Evolutionary conservation across 53 echinoderm and acorn worm genomes (phyloP), one percentile per base, ranked within the genome.

Genomic region (Pentamera pediparva): DNA sequence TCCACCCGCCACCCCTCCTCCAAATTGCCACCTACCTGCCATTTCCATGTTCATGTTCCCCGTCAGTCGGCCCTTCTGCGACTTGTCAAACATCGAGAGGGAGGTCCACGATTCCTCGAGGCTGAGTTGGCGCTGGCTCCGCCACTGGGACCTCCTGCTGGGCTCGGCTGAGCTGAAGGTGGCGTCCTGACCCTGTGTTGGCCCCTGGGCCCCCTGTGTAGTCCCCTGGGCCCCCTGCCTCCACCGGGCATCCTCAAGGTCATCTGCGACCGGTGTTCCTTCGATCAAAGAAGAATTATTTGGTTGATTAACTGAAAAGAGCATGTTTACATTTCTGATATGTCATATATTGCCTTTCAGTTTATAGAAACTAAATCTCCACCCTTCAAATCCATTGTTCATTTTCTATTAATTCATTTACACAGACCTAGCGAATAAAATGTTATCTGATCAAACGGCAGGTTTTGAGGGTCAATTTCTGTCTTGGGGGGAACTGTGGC

Each of bases 91-190:
- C 61, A 94, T 76, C 17, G 79, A 79, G 17, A 94, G 51, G 1
- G 94, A 94, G 5, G 87, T 85, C 94, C 94, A 94, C 8, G 94
- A 94, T 51, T 90, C 82, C 51, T 94, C 90, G 27, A 94, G 69
- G 59, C 90, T 90, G 6, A 85, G 74, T 30, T 87, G 90, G 35
- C 79, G 79, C 9, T 87, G 81, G 25, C 81, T 67, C 37, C 81
- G 61, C 76, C 79, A 79, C 61, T 85, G 59, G 34, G 81, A 70
- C 50, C 81, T 77, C 76, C 69, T 59, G 35, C 22, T 34, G 0
- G 31, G 39, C n/a, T n/a, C n/a, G n/a, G n/a, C n/a, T 24, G 25
- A 15, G 35, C 56, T 37, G 19, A 36, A 54, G n/a, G 43, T 39
- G 24, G 45, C 83, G n/a, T 41, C 10, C n/a, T 39, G 40, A 24